Percentiles rank a stretch among this genome's conserved stretches.
phyloP scores from a whole-genome alignment of 2,888 invertebrate species.

The Eupsilia transversa region DNA sequence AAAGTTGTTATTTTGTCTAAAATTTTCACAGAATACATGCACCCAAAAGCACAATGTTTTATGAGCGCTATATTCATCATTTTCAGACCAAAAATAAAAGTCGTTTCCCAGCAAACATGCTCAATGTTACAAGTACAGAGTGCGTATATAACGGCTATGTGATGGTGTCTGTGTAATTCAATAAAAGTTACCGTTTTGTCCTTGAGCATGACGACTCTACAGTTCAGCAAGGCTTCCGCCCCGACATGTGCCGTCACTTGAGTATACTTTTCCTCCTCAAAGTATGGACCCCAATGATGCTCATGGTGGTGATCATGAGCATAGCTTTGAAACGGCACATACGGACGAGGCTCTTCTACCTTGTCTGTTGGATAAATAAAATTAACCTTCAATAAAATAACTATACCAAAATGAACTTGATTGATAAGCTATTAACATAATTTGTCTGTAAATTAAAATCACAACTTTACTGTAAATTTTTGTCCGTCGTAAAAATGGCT shows the following conservation, averaged over 20 bases:
- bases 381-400: neutral
- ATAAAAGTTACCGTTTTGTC: slow-evolving; percentile 88
- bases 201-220: slow-evolving; percentile 93
- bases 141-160: neutral
- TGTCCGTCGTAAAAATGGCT: neutral
- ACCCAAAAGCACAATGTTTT: neutral
- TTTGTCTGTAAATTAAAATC: neutral
- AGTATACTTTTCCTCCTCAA: slow-evolving; percentile 91
- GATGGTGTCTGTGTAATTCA: neutral
- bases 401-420: slow-evolving; percentile 6
- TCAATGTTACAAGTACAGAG: neutral
- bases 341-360: slow-evolving; percentile 85
- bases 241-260: slow-evolving; percentile 92
- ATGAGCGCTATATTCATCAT: neutral
- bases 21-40: neutral
- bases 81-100: neutral
- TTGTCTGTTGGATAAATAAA: slow-evolving; percentile 77
- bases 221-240: slow-evolving; percentile 92
- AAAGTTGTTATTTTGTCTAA: too few species aligned
- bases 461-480: too few species aligned
- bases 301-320: slow-evolving; percentile 91
- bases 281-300: slow-evolving; percentile 94
- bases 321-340: slow-evolving; percentile 88
- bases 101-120: neutral
- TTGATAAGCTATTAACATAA: neutral